phyloP scores from a whole-genome alignment of 2,797 vertebrate genomes.

The Leptodactylus fallax region DNA sequence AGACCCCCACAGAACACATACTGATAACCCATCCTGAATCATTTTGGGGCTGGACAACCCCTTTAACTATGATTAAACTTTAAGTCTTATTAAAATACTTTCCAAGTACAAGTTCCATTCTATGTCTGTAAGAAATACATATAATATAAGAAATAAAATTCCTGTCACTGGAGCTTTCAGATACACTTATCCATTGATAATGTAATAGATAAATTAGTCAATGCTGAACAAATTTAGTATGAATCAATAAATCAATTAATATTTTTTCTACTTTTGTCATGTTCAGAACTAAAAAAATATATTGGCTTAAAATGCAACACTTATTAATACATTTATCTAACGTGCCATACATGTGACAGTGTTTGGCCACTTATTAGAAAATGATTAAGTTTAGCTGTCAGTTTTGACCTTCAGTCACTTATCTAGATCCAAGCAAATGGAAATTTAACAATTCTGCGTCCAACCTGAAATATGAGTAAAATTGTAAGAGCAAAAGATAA shows the following conservation, averaged over 20 bases:
- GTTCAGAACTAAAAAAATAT: not conserved
- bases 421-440: constrained; percentile 2
- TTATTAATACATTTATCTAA: constrained; percentile 7
- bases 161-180: not conserved
- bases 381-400: constrained; percentile 5
- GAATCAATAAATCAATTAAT: not conserved
- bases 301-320: not conserved
- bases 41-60: too few relatives aligned
- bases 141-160: not conserved
- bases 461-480: not conserved
- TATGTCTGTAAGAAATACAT: too few relatives aligned
- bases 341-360: not conserved
- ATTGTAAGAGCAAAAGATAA: not conserved
- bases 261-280: not conserved
- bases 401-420: not conserved
- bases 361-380: not conserved
- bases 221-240: not conserved
- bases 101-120: too few relatives aligned
- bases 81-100: too few relatives aligned
- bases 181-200: not conserved
- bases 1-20: too few relatives aligned
- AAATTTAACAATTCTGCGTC: constrained; percentile 6
- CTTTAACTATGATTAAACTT: too few relatives aligned
- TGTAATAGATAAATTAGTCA: not conserved
- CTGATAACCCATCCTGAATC: too few relatives aligned